Evolutionary conservation across 2,888 invertebrate genomes (phyloP).

Genomic region (Diaperis boleti): DNA sequence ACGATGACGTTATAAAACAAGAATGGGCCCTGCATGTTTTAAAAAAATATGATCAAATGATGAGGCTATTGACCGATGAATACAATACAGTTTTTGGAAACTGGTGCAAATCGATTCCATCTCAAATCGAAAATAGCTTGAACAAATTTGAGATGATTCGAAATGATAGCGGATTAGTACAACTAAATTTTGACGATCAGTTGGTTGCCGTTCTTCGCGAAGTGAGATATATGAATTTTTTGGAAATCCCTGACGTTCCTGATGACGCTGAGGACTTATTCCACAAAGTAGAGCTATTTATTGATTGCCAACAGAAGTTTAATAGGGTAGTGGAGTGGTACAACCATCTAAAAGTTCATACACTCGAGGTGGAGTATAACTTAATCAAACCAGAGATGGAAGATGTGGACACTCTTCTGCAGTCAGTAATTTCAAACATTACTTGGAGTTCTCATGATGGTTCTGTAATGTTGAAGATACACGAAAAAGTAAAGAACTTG

Average conservation of each 20-base stretch:
- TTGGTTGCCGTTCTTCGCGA: constrained; percentile 83
- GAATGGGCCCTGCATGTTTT: constrained; percentile 71
- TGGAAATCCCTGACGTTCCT: constrained; percentile 73
- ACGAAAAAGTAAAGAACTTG: constrained; percentile 78
- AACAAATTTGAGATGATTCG: constrained; percentile 73
- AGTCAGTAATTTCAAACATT: constrained; percentile 76
- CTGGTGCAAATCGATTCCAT: constrained; percentile 78
- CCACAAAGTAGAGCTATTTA: constrained; percentile 77
- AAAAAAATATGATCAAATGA: constrained; percentile 76
- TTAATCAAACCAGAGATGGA: constrained; percentile 82
- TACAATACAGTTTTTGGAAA: constrained; percentile 74
- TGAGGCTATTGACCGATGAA: constrained; percentile 73
- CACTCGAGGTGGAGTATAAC: constrained; percentile 81
- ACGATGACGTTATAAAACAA: constrained; percentile 73
- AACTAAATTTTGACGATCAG: constrained; percentile 77
- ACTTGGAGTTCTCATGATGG: constrained; percentile 88
- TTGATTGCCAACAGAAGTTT: constrained; percentile 63
- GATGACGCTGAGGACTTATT: constrained; percentile 76
- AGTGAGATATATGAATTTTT: constrained; percentile 73
- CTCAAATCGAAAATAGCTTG: constrained; percentile 74
- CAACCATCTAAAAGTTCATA: constrained; percentile 81
- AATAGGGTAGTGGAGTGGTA: constrained; percentile 82
- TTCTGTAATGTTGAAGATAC: constrained; percentile 53
- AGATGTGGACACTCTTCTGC: constrained; percentile 78
- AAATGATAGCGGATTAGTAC: constrained; percentile 67